Evolutionary conservation across 2,113 vertebrate species (phyloP).

Genomic region (Cettia cetti): DNA sequence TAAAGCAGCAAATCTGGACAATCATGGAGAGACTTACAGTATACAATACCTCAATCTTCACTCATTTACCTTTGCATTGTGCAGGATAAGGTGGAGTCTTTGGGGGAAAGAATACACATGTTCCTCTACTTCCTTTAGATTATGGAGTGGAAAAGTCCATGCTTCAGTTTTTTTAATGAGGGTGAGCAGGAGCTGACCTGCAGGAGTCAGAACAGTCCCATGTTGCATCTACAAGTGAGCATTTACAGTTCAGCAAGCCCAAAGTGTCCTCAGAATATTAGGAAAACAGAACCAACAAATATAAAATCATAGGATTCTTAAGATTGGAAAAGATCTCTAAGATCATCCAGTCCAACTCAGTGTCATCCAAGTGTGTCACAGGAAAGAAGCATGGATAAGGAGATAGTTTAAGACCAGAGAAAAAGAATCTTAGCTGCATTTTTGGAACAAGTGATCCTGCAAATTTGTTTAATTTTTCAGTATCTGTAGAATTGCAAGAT

Average conservation of each 20-base stretch:
- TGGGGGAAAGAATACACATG: rapidly evolving
- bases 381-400: neutral
- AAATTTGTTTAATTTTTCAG: neutral
- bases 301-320: neutral
- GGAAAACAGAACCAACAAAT: neutral
- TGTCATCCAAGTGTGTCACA: neutral
- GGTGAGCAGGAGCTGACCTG: neutral
- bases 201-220: neutral
- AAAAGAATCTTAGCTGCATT: neutral
- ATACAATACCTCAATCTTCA: rapidly evolving
- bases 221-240: neutral
- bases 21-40: neutral
- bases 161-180: neutral
- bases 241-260: neutral
- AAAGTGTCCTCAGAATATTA: neutral
- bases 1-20: neutral
- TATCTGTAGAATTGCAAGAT: neutral
- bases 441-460: neutral
- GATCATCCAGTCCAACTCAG: neutral
- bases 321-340: neutral
- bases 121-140: neutral
- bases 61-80: neutral
- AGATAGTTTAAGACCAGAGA: neutral
- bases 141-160: neutral
- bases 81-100: neutral